These are phyloP conservation scores for Alouatta palliata DNA, from an alignment of 2,113 vertebrate genomes.

Conservation along the genomic window DNA sequence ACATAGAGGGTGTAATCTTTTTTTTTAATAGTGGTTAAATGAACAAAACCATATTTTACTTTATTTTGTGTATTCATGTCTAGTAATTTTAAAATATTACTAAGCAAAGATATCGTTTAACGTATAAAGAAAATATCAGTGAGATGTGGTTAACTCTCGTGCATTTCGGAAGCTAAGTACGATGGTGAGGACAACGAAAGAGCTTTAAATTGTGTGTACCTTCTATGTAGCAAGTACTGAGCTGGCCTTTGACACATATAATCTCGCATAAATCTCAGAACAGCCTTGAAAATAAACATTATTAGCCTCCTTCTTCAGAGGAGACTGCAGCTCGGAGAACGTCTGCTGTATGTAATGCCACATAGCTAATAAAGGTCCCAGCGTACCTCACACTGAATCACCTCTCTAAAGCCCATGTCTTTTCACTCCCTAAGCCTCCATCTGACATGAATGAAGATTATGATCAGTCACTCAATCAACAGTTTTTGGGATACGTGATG, in stretches of 20 bases:
- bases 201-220: accelerated
- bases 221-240: background rate
- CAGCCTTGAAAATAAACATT: background rate
- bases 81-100: background rate
- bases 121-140: background rate
- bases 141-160: background rate
- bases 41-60: background rate
- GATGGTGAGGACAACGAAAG: background rate
- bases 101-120: background rate
- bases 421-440: background rate
- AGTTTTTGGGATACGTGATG: no score
- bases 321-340: background rate
- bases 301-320: background rate
- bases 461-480: background rate
- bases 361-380: background rate
- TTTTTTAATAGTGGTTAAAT: background rate
- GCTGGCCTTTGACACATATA: accelerated
- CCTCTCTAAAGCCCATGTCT: background rate
- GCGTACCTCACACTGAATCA: background rate
- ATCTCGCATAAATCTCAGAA: background rate
- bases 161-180: background rate
- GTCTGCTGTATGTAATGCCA: background rate
- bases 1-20: accelerated
- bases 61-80: background rate
- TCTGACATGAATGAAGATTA: background rate